Percentiles rank a stretch among this genome's conserved stretches.
These are phyloP conservation scores for Empidonax traillii DNA, from an alignment of 2,113 vertebrate species.

Conservation along the genomic window DNA sequence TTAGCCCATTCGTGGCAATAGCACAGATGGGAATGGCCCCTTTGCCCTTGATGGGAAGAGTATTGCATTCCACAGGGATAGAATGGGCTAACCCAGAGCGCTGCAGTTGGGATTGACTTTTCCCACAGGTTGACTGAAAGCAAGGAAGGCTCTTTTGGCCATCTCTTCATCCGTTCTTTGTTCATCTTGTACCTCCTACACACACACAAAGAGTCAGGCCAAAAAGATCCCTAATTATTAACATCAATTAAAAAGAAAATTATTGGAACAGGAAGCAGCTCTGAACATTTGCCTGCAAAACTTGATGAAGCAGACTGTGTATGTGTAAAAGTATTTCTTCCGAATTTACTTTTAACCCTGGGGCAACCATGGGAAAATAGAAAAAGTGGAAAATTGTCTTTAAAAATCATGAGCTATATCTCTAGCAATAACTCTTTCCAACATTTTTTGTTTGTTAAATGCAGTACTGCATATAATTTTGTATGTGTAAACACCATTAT, in stretches of 20 bases:
- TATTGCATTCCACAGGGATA: neutral
- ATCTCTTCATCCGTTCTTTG: neutral
- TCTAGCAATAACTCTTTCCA: conserved; percentile 48
- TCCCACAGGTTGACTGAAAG: neutral
- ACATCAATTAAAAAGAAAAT: neutral
- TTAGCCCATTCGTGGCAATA: neutral
- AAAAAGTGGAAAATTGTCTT: conserved; percentile 75
- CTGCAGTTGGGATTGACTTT: neutral
- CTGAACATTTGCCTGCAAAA: neutral
- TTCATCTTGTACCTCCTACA: neutral
- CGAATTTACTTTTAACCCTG: conserved; percentile 56
- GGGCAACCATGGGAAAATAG: conserved; percentile 75
- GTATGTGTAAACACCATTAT: neutral
- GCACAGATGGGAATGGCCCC: neutral
- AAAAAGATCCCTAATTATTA: neutral
- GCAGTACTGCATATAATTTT: neutral
- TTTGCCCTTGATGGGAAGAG: neutral
- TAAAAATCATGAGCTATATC: conserved; percentile 71
- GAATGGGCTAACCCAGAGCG: neutral
- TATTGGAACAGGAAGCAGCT: neutral
- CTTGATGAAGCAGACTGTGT: neutral
- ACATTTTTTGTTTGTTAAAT: neutral
- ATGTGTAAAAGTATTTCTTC: neutral
- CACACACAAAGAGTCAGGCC: neutral
- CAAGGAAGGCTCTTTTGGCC: neutral